Percentiles rank a stretch among this genome's conserved stretches.
phyloP scores from a whole-genome alignment of 92 coral and sea anemone species.

The Epizoanthus stellaris region DNA sequence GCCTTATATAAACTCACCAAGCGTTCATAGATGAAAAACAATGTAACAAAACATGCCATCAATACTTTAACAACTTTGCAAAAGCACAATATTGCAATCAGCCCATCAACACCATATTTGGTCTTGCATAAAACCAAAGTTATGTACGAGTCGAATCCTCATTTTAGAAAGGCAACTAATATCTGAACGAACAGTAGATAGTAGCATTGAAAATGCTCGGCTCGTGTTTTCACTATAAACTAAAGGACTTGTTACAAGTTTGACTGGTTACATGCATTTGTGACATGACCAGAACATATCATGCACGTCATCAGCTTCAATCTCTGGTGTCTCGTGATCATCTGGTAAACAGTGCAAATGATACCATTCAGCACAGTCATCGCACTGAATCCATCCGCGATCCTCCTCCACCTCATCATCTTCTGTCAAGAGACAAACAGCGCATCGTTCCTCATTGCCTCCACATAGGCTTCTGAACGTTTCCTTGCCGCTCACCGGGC shows the following conservation, averaged over 20 bases:
- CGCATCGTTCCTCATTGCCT: conserved; percentile 37
- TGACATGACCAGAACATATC: conserved; percentile 27
- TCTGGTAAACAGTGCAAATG: conserved; percentile 38
- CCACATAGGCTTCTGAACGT: conserved; percentile 31
- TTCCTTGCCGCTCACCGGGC: conserved; percentile 29
- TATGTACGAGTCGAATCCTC: conserved; percentile 27
- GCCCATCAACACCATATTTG: conserved; percentile 37
- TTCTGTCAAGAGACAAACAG: conserved; percentile 38
- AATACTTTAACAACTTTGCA: conserved; percentile 34
- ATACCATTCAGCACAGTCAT: conserved; percentile 44
- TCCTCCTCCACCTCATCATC: conserved; percentile 46
- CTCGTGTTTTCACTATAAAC: conserved; percentile 36
- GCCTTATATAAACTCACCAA: conserved; percentile 15
- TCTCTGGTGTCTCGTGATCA: conserved; percentile 30
- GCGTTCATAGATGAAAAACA: conserved; percentile 38
- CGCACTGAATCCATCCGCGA: conserved; percentile 41
- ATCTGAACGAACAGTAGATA: conserved; percentile 29
- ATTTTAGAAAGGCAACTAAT: conserved; percentile 40
- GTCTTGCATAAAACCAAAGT: conserved; percentile 43
- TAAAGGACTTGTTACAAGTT: conserved; percentile 38
- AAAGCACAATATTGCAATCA: conserved; percentile 36
- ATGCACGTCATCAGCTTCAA: conserved; percentile 21
- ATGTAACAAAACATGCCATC: conserved; percentile 33
- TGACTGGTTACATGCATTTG: conserved; percentile 42
- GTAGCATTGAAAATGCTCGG: conserved; percentile 40